Base-by-base conservation (phyloP, 2,113 vertebrate genomes). In the Lamprotornis superbus region DNA sequence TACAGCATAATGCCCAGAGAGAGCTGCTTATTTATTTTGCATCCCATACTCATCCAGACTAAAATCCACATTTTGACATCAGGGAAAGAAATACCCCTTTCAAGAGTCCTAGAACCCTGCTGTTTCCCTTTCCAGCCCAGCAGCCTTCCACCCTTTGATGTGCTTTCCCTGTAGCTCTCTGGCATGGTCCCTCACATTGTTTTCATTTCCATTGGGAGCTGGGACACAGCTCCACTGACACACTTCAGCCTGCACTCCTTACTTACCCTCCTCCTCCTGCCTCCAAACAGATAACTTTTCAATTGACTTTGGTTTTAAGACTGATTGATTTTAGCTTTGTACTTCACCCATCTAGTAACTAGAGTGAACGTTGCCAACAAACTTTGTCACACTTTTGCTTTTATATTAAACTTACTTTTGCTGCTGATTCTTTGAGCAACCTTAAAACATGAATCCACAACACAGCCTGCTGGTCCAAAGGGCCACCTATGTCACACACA, bases 171-270 rank as follows among this genome's bases (percentile, higher is more conserved):
- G 40, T 16, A 59, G 39, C 20, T 56, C n/a, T 65, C 56, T 31
- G 28, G 44, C 19, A 68, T 1, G 1, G 27, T 59, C 18, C 18
- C 30, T 52, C 31, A 16, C 1, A 1, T 2, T 4, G 5, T 15
- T 59, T 15, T 59, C 1, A 1, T 20, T 47, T 60, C 22, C 49
- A 44, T 4, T 1, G 4, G 3, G 5, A 76, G 12, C 2, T 6
- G 6, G 57, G 35, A 63, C 11, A 50, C 31, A 59, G 31, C 13
- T 27, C 31, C 1, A 7, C 19, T 2, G 1, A 30, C 40, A 39
- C 23, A 67, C 8, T 27, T 49, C 80, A 81, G 33, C 55, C 46
- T 70, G 23, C 21, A 35, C 20, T 23, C 33, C 23, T 67, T 42
- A 25, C 14, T 31, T 23, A 64, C 27, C 27, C 22, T 33, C 50